Conservation (phyloP, 2,797 vertebrate genomes). For the Gallirallus australis region DNA sequence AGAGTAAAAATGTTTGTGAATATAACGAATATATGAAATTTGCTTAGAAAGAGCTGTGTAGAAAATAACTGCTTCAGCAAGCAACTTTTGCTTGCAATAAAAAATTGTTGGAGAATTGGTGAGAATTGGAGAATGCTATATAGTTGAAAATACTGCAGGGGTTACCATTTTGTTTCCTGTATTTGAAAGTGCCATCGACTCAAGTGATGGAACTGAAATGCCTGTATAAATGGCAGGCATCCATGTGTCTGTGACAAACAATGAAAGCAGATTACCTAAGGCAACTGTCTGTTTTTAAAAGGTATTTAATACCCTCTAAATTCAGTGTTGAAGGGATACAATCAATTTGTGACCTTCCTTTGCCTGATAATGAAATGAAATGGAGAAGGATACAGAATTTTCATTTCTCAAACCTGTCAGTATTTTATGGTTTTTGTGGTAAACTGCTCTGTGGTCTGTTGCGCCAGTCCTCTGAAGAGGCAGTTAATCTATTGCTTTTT, state of each 20-base stretch:
- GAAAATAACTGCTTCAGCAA: not conserved
- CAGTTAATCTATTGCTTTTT: conserved; percentile 1
- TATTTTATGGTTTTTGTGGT: conserved; percentile 35
- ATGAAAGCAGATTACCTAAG: not conserved
- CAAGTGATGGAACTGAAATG: not conserved
- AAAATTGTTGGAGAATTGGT: not conserved
- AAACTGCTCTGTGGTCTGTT: conserved; percentile 2
- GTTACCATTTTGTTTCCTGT: not conserved
- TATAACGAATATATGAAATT: not conserved
- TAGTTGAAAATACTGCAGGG: not conserved
- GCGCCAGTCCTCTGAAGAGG: conserved; percentile 13
- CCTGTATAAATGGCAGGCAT: not conserved
- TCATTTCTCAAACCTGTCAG: conserved; percentile 42
- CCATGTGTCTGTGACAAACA: not conserved
- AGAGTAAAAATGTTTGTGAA: not conserved
- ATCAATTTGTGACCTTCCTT: conserved; percentile 39
- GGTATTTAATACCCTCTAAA: conserved; percentile 22
- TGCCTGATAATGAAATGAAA: conserved; percentile 42
- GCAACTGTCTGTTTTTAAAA: conserved; percentile 23
- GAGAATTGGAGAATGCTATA: not conserved
- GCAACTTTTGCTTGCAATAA: not conserved
- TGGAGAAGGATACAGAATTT: conserved; percentile 24
- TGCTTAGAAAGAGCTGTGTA: not conserved
- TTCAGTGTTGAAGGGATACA: not conserved
- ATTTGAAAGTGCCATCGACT: not conserved